Conservation (phyloP, 2,113 vertebrate species). For the Dissostichus mawsoni region DNA sequence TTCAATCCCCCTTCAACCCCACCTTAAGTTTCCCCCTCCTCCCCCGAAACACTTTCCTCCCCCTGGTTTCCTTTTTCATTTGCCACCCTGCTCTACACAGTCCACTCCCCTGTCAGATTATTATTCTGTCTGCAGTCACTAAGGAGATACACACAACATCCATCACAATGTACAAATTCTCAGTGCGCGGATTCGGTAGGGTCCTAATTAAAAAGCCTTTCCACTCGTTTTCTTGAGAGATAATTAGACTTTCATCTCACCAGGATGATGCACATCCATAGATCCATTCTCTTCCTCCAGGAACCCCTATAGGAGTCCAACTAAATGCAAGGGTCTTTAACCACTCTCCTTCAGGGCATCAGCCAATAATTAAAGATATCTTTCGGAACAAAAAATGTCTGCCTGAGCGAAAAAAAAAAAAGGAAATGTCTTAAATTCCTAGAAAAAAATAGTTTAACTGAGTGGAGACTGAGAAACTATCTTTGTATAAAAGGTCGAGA, state of each 20-base stretch:
- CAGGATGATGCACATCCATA: constrained; percentile 93
- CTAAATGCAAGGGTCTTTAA: constrained; percentile 94
- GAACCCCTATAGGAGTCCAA: constrained; percentile 92
- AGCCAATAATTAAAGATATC: constrained; percentile 98
- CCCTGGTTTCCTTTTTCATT: constrained; percentile 38
- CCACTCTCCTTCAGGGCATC: constrained; percentile 91
- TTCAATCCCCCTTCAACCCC: constrained; percentile 23
- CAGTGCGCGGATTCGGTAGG: constrained; percentile 89
- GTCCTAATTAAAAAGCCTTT: constrained; percentile 98
- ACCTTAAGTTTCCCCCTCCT: constrained; percentile 6
- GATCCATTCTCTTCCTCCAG: constrained; percentile 94
- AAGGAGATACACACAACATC: constrained; percentile 91
- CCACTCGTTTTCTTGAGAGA: constrained; percentile 91
- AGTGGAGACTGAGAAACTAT: background rate
- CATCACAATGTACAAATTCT: constrained; percentile 98
- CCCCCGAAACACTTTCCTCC: constrained; percentile 16
- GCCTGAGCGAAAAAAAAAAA: constrained; percentile 18
- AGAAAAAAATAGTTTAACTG: constrained; percentile 50
- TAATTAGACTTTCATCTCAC: constrained; percentile 99
- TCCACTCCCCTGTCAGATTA: constrained; percentile 87
- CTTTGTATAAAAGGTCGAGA: constrained; percentile 44
- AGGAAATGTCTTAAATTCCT: constrained; percentile 50
- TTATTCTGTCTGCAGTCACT: constrained; percentile 89
- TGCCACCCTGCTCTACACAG: constrained; percentile 62
- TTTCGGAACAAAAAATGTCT: constrained; percentile 84